phyloP scores from a whole-genome alignment of 2,113 vertebrate genomes.

The Myxocyprinus asiaticus region DNA sequence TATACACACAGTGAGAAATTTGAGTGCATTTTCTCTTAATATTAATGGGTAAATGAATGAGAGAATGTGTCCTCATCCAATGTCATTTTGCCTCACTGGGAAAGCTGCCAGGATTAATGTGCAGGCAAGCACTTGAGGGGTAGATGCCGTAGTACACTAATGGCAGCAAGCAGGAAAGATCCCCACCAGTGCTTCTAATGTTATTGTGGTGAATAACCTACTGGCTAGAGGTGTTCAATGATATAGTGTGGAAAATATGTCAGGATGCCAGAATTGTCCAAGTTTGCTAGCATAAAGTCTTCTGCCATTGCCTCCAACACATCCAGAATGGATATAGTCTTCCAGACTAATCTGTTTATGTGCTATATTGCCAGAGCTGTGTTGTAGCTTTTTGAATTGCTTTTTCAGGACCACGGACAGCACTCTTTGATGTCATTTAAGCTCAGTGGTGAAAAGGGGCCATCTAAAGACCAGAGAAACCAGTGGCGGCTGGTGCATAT shows the following conservation, averaged over 20 bases:
- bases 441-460: too few species aligned
- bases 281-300: too few species aligned
- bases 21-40: not conserved
- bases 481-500: too few species aligned
- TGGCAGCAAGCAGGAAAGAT: not conserved
- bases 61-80: not conserved
- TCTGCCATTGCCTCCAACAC: too few species aligned
- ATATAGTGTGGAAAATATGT: too few species aligned
- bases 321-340: too few species aligned
- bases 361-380: too few species aligned
- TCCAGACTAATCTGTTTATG: too few species aligned
- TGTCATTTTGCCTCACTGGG: slow-evolving; percentile 9
- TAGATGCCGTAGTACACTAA: not conserved
- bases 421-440: not conserved
- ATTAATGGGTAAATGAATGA: not conserved
- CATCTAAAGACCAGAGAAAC: not conserved
- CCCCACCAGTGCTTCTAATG: not conserved
- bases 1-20: not conserved
- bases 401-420: slow-evolving; percentile 34
- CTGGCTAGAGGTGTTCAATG: not conserved
- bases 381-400: not conserved
- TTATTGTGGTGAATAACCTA: not conserved
- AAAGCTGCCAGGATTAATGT: slow-evolving; percentile 1
- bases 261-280: too few species aligned
- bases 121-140: not conserved